A percentile compares a stretch with the other conserved stretches of the same genome.
These are phyloP conservation scores for Xenopus laevis DNA, from an alignment of 2,113 vertebrate species.

Conservation along the genomic window DNA sequence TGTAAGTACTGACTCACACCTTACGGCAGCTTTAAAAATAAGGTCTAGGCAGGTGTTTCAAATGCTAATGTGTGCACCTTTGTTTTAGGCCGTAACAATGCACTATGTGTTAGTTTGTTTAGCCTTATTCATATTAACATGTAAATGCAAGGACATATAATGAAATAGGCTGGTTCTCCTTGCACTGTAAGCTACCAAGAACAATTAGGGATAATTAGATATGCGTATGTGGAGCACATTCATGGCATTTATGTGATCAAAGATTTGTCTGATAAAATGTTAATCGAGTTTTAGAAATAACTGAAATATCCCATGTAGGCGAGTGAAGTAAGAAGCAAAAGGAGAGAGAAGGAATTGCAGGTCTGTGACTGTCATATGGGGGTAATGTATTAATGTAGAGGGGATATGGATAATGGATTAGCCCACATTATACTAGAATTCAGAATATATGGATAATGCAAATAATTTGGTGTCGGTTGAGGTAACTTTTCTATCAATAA, in stretches of 20 bases:
- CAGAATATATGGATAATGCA: no score
- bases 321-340: no score
- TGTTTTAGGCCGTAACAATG: not conserved
- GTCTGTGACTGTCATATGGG: no score
- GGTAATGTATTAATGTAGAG: no score
- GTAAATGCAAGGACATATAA: not conserved
- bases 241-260: not conserved
- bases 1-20: not conserved
- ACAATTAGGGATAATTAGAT: conserved; percentile 7
- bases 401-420: no score
- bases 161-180: not conserved
- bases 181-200: not conserved
- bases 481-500: no score
- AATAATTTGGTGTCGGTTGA: no score
- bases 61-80: not conserved
- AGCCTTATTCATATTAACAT: not conserved
- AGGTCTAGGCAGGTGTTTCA: conserved; percentile 10
- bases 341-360: no score
- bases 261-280: no score
- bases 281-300: no score
- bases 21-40: not conserved
- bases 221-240: not conserved
- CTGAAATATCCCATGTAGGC: no score
- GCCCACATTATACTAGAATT: no score
- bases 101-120: not conserved